phyloP scores from a whole-genome alignment of 2,888 invertebrate species.

The Nephrotoma guestfalica region DNA sequence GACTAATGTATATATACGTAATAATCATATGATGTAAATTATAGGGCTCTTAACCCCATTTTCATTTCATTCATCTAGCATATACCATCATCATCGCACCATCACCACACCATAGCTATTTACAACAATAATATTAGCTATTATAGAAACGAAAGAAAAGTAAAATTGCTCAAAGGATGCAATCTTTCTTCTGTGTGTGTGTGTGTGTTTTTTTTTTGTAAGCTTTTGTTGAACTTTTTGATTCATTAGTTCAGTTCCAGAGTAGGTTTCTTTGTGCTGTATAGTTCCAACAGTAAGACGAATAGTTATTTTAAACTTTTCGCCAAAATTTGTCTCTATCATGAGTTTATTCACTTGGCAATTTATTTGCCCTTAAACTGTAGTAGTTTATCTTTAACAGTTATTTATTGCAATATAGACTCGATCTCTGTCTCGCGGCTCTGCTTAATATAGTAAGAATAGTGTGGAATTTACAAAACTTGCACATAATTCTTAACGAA shows the following conservation, averaged over 20 bases:
- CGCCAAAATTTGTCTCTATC: not conserved
- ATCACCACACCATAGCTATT: not conserved
- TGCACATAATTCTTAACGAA: too few species aligned
- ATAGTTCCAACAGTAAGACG: not conserved
- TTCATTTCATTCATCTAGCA: not conserved
- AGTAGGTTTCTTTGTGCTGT: not conserved
- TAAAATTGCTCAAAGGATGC: not conserved
- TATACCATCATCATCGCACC: not conserved
- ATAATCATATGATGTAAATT: not conserved
- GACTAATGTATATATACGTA: not conserved
- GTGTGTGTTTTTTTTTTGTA: not conserved
- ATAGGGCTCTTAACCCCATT: not conserved
- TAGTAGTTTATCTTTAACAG: too few species aligned
- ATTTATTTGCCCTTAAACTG: too few species aligned
- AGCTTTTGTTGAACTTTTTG: not conserved
- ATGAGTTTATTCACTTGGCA: not conserved
- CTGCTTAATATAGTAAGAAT: too few species aligned
- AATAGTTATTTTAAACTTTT: not conserved
- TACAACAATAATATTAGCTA: not conserved
- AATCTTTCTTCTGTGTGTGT: not conserved
- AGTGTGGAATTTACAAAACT: too few species aligned
- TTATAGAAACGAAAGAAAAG: not conserved
- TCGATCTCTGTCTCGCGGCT: too few species aligned
- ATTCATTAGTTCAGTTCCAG: not conserved
- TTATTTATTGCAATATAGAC: too few species aligned